Evolutionary conservation across 2,888 invertebrate genomes (phyloP).

Genomic region (Tinea trinotella): DNA sequence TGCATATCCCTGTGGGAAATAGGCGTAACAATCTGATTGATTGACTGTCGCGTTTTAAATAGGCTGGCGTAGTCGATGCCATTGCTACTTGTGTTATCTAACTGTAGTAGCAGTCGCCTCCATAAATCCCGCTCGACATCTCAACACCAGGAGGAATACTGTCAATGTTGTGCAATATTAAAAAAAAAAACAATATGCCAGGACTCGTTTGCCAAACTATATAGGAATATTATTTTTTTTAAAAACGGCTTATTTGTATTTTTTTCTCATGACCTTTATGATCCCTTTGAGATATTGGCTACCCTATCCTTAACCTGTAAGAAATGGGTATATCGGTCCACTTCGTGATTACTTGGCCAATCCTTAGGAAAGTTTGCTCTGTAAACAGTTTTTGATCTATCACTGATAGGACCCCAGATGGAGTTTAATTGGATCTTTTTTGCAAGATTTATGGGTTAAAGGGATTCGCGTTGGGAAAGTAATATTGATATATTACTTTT

Average conservation of each 20-base stretch:
- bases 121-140: no score
- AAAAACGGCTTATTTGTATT: neutral
- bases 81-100: no score
- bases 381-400: constrained; percentile 34
- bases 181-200: no score
- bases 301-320: constrained; percentile 3
- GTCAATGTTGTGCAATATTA: no score
- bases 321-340: constrained; percentile 10
- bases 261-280: neutral
- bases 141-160: no score
- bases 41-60: no score
- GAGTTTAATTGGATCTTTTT: constrained; percentile 17
- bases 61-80: no score
- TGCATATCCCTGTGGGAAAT: no score
- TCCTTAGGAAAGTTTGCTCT: constrained; percentile 26
- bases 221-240: no score
- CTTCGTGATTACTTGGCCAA: constrained; percentile 16
- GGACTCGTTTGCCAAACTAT: no score
- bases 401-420: constrained; percentile 30
- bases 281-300: neutral
- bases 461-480: neutral
- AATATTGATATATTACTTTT: constrained; percentile 1
- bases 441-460: neutral
- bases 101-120: no score
- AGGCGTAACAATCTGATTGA: no score